Evolutionary conservation across 2,888 invertebrate species (phyloP).

Genomic region (Cosmia pyralina): DNA sequence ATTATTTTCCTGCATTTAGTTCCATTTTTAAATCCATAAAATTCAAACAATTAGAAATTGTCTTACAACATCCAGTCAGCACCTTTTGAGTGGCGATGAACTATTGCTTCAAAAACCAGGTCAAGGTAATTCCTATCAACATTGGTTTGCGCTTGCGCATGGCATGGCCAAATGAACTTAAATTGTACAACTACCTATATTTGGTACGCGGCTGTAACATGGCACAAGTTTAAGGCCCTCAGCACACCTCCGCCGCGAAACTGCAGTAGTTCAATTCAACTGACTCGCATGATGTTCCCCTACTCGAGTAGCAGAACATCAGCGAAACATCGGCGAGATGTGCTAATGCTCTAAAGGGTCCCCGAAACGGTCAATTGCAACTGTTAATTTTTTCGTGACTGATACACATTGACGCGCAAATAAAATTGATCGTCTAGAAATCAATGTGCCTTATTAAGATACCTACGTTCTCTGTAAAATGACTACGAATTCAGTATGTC

Average conservation of each 20-base stretch:
- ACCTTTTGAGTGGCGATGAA: slow-evolving; percentile 14
- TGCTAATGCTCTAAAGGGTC: too few relatives aligned
- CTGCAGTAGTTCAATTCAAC: too few relatives aligned
- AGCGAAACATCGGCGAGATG: too few relatives aligned
- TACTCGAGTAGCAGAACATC: too few relatives aligned
- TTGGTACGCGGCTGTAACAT: background rate
- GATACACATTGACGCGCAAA: too few relatives aligned
- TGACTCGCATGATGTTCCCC: too few relatives aligned
- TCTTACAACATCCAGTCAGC: slow-evolving; percentile 21
- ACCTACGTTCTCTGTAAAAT: background rate
- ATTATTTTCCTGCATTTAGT: background rate
- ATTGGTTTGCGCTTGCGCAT: slow-evolving; percentile 36
- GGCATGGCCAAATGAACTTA: slow-evolving; percentile 29
- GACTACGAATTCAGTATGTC: background rate
- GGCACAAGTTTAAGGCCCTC: background rate
- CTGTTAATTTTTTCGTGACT: too few relatives aligned
- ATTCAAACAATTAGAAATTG: background rate
- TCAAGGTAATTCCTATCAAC: slow-evolving; percentile 39
- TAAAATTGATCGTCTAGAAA: too few relatives aligned
- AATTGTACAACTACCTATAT: slow-evolving; percentile 23
- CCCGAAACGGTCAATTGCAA: too few relatives aligned
- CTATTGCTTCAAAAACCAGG: slow-evolving; percentile 18
- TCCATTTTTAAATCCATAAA: too few relatives aligned
- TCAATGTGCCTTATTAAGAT: too few relatives aligned
- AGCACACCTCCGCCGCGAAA: too few relatives aligned